These are phyloP conservation scores for Eristalinus aeneus DNA, from an alignment of 2,888 invertebrate genomes.

Conservation along the genomic window DNA sequence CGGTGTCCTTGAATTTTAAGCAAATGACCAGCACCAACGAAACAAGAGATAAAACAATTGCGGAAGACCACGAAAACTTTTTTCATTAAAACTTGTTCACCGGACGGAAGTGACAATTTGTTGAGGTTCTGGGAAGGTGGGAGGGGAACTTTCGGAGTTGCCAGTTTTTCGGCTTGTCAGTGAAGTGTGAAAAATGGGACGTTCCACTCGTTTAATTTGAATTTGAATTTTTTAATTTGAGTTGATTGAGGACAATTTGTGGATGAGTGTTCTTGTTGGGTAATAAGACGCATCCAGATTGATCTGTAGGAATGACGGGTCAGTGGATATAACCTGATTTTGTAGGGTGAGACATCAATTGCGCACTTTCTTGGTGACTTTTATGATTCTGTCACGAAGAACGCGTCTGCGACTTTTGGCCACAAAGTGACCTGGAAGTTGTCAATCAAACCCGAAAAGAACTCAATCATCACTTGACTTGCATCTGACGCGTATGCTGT, in stretches of 20 bases:
- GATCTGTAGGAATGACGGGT: too few relatives aligned
- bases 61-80: conserved; percentile 35
- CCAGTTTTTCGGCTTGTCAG: not conserved
- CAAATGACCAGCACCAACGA: conserved; percentile 5
- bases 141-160: not conserved
- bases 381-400: too few relatives aligned
- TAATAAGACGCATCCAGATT: not conserved
- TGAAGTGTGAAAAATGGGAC: not conserved
- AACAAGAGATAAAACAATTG: not conserved
- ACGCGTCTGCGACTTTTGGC: too few relatives aligned
- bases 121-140: conserved; percentile 27
- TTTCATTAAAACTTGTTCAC: conserved; percentile 59
- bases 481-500: too few relatives aligned
- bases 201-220: not conserved
- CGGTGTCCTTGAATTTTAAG: conserved; percentile 35
- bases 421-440: too few relatives aligned
- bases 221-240: too few relatives aligned
- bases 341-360: too few relatives aligned
- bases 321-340: too few relatives aligned
- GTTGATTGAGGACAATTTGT: not conserved
- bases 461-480: too few relatives aligned
- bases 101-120: conserved; percentile 56
- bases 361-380: too few relatives aligned
- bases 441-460: too few relatives aligned
- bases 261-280: not conserved